Base-by-base conservation (phyloP, 2,113 vertebrate genomes). In the Takifugu flavidus region DNA sequence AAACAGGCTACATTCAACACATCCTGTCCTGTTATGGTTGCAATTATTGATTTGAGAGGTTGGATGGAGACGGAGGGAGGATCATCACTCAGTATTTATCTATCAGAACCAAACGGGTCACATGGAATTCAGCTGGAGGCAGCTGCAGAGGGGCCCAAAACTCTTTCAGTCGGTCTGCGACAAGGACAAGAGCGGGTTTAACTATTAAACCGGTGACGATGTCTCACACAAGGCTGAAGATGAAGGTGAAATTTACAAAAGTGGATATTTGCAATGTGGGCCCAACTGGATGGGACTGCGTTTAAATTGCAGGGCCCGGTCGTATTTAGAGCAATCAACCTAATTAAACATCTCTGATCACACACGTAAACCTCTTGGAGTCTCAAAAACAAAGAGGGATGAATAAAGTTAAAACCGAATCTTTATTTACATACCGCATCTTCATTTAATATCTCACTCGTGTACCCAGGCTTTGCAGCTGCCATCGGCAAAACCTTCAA, bases 391-490 rank as follows among this genome's bases (percentile, higher is more conserved):
- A 44, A 44, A 49, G 54, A 12, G 51, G 3, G 15, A 46, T 54
- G 4, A 50, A 52, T 6, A 45, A 29, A 58, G 65, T 25, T 31
- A 39, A 39, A 51, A 43, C 62, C 60, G 7, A 2, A 27, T 1
- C 28, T 60, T 59, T 54, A 50, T 25, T 34, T 13, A 67, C 50
- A 27, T 34, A 31, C 34, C 62, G 11, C 63, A 4, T 45, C 44
- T 6, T 5, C 2, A 45, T 45, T 45, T 3, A 45, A 10, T 15
- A 5, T 15, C 5, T 49, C 20, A 20, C 20, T 20, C 6, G 20
- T 25, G 15, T 10, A 49, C 25, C 47, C 47, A 20, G 20, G 49
- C 66, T 63, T 47, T 66, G 15, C 54, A 53, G 5, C 31, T 52
- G 20, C 43, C 1, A 68, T 63, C 34, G 55, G 44, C 26, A 65